Evolutionary conservation across 2,113 vertebrate genomes (phyloP).

Genomic region (Sinocyclocheilus anshuiensis): DNA sequence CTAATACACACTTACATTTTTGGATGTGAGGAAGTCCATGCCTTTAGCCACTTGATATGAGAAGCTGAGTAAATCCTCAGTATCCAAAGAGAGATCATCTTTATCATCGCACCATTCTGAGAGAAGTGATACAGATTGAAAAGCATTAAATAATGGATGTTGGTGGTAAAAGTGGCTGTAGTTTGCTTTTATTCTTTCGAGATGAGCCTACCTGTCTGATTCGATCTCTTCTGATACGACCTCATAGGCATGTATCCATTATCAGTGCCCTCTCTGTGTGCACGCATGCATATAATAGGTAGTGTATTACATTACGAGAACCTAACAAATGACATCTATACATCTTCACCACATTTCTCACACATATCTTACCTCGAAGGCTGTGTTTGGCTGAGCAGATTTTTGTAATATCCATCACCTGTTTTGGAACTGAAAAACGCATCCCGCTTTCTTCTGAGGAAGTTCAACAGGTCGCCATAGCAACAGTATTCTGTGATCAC

Average conservation of each 20-base stretch:
- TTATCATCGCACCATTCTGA: slow-evolving; percentile 79
- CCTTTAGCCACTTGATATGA: slow-evolving; percentile 97
- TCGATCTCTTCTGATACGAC: slow-evolving; percentile 77
- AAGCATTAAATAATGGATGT: neutral
- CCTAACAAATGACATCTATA: neutral
- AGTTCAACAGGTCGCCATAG: slow-evolving; percentile 98
- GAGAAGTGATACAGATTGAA: neutral
- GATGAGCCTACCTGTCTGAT: slow-evolving; percentile 68
- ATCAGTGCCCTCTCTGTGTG: slow-evolving; percentile 73
- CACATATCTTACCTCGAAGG: slow-evolving; percentile 59
- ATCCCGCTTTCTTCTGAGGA: slow-evolving; percentile 84
- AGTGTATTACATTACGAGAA: neutral
- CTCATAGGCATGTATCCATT: slow-evolving; percentile 94
- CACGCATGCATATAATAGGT: slow-evolving; percentile 28
- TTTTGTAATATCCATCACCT: slow-evolving; percentile 87
- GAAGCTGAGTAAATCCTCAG: slow-evolving; percentile 93
- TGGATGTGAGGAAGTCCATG: slow-evolving; percentile 97
- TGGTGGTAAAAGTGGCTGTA: neutral
- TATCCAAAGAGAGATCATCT: slow-evolving; percentile 87
- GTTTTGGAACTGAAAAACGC: slow-evolving; percentile 88
- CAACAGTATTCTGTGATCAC: slow-evolving; percentile 99
- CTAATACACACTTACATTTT: slow-evolving; percentile 84
- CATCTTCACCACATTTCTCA: neutral
- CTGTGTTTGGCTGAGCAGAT: slow-evolving; percentile 70
- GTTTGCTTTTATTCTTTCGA: neutral